Evolutionary conservation across 2,797 vertebrate genomes (phyloP), one percentile per base, ranked within the genome.

Genomic region (Ciconia nigra): DNA sequence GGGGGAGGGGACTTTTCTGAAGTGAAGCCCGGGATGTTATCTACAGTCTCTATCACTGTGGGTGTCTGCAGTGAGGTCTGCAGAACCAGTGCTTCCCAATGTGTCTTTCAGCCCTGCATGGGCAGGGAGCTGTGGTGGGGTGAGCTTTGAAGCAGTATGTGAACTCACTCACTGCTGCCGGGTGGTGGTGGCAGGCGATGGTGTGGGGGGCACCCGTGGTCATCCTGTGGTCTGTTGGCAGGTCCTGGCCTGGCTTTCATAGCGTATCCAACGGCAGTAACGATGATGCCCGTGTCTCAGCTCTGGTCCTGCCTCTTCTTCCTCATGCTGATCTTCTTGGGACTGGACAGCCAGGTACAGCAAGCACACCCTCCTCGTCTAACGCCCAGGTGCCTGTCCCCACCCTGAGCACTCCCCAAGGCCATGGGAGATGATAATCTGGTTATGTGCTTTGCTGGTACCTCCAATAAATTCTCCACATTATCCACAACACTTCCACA

Each of bases 301-400:
- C 98, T 99, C 92, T 99, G 99, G 99, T 98, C 99, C 26, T 98
- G 99, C 72, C 98, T 99, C 28, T 99, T 99, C 98, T 99, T 99
- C 97, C 89, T 99, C 91, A 99, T 99, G 99, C 61, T 99, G 69
- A 91, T 99, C 84, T 98, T 99, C 95, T 94, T 99, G 55, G 99
- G 98, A 58, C 98, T 99, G 65, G 99, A 99, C 97, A 99, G 98
- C 87, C 99, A 99, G 99, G 99, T 99, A 97, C 2, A 83, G 70
- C 14, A 59, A 37, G 37, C 0, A 0, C 7, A 12, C 10, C 15
- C 19, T 46, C 6, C 37, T 69, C 21, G 6, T 57, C 55, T 44
- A 65, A 54, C 1, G 1, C 6, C 15, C 31, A 31, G 10, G 19
- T 66, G 18, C 55, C 42, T 72, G 13, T 87, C 35, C 28, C 51